phyloP scores from a whole-genome alignment of 2,888 invertebrate species.

The Odontocolon sp. region DNA sequence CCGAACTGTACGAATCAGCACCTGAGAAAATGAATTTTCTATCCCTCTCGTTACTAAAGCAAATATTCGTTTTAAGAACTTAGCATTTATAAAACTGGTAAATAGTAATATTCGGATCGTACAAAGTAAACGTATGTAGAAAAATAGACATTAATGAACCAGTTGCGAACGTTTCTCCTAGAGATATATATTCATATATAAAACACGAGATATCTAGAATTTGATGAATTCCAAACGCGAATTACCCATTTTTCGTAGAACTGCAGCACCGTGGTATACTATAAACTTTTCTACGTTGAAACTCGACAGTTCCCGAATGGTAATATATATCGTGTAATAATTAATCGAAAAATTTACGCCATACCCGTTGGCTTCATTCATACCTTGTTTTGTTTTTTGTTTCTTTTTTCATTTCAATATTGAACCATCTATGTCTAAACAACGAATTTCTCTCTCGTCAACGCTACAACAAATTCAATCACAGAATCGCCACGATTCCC shows the following conservation, averaged over 20 bases:
- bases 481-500: slow-evolving; percentile 57
- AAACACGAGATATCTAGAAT: slow-evolving; percentile 38
- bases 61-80: background rate
- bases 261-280: slow-evolving; percentile 47
- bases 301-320: slow-evolving; percentile 32
- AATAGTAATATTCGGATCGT: slow-evolving; percentile 23
- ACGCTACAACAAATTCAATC: slow-evolving; percentile 54
- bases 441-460: slow-evolving; percentile 42
- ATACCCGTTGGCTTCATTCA: slow-evolving; percentile 14
- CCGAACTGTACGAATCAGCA: background rate
- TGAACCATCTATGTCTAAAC: slow-evolving; percentile 42
- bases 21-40: slow-evolving; percentile 27
- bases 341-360: slow-evolving; percentile 41
- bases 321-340: slow-evolving; percentile 21
- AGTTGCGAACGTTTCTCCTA: slow-evolving; percentile 12
- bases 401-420: slow-evolving; percentile 29
- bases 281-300: slow-evolving; percentile 14
- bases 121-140: slow-evolving; percentile 50
- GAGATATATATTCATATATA: slow-evolving; percentile 20
- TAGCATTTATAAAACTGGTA: slow-evolving; percentile 16
- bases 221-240: slow-evolving; percentile 35
- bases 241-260: slow-evolving; percentile 35
- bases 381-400: background rate
- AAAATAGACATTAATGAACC: slow-evolving; percentile 56
- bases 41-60: background rate